Base-by-base conservation (phyloP, 2,888 invertebrate species). In the Drosophila diplacantha region DNA sequence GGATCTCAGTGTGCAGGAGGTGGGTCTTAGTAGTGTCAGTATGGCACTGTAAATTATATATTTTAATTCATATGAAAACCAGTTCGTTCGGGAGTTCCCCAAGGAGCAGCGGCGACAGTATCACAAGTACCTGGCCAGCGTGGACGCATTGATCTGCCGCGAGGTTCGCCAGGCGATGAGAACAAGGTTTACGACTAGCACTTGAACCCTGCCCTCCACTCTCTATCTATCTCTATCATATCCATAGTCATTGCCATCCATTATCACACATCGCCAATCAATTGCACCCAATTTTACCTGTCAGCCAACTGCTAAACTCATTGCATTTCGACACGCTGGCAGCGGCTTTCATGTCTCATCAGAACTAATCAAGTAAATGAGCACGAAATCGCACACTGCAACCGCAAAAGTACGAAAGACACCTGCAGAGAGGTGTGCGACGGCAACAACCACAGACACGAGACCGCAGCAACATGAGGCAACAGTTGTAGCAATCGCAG, bases 121-220 rank as follows among this genome's bases (percentile, higher is more conserved):
- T 88, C 89, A 89, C 6, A 90, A 89, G 41, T 91, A 91, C 81
- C 90, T 90, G 63, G 85, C 88, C 85, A 81, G 74, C 53, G 80
- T 88, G 39, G 86, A 87, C 61, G 72, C 78, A 24, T 50, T 88
- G 53, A 81, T 87, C 64, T 73, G 71, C 60, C 66, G 69, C 11
- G 86, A 87, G 74, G 76, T 87, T 39, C 79, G 83, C 1, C 60
- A 75, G 55, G 77, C 87, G 18, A 81, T 86, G 72, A 76, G 81
- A 72, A 83, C 83, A 72, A 87, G 87, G 87, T 87, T 73, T 47
- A 44, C 44, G 22, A 41, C 22, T 37, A 60, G 16, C 37, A 50
- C 53, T 59, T 59, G 47, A 43, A 20, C 8, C n/a, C n/a, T 20
- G 18, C 5, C 12, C 51, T 47, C 41, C 59, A 35, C 37, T 18